Percentiles rank a stretch among this genome's conserved stretches.
These are phyloP conservation scores for Quiscalus mexicanus DNA, from an alignment of 2,113 vertebrate genomes.

Conservation along the genomic window DNA sequence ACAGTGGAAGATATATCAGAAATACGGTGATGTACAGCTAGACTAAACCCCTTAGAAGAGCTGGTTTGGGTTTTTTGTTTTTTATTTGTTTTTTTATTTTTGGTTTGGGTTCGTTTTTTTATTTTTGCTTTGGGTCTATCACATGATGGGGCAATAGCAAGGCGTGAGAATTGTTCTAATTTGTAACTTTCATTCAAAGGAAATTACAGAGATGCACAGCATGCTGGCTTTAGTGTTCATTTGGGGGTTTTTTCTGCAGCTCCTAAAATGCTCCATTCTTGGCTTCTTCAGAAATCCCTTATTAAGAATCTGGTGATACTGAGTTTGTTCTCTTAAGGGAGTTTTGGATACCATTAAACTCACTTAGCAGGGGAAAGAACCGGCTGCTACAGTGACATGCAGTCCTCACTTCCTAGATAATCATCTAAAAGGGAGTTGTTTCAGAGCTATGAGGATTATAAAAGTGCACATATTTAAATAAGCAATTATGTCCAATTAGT, in stretches of 20 bases:
- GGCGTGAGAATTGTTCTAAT: neutral
- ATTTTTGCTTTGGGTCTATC: neutral
- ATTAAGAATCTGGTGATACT: neutral
- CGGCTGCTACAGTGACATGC: neutral
- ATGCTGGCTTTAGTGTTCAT: neutral
- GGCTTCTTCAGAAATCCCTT: neutral
- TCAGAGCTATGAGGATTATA: neutral
- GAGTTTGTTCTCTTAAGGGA: neutral
- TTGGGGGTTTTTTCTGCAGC: rapidly evolving
- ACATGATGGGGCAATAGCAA: neutral
- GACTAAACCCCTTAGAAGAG: neutral
- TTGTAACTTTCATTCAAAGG: neutral
- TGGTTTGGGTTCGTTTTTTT: neutral
- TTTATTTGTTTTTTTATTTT: neutral
- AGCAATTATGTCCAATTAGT: neutral
- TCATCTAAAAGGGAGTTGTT: neutral
- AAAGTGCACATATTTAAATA: neutral
- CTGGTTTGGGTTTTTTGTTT: neutral
- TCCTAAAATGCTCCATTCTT: neutral
- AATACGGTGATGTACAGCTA: neutral
- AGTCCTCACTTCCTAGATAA: neutral
- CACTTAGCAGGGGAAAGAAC: neutral
- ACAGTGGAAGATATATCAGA: neutral
- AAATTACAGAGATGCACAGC: neutral
- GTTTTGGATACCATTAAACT: neutral